Base-by-base conservation (phyloP, 2,113 vertebrate genomes). In the Kryptolebias marmoratus region DNA sequence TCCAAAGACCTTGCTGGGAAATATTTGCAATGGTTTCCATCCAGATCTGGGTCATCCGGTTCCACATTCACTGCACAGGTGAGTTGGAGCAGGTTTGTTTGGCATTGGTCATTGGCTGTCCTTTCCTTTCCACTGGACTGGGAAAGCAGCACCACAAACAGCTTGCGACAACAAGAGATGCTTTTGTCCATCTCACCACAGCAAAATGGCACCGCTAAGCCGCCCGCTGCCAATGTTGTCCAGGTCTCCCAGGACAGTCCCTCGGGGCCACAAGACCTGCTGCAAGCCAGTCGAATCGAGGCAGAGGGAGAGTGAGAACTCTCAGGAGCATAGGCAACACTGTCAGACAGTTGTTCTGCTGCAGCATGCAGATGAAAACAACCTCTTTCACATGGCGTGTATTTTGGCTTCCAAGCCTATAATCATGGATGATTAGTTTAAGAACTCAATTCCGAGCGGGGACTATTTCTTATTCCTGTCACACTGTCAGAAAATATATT, bases 21-120 rank as follows among this genome's bases (percentile, higher is more conserved):
- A 91, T 93, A 91, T 91, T 91, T 91, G 86, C 90, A 90, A 93
- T 91, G 90, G 89, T 91, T 91, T 92, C 90, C 90, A 87, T 91
- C 87, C 88, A 90, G 85, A 92, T 90, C 79, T 92, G 89, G 88
- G 88, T 91, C 89, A 87, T 71, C 87, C 75, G 31, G 86, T 91
- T 91, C 89, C 81, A 85, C 82, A 88, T 78, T 86, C 84, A 75
- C 81, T 55, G 90, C 83, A 90, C 92, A 93, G 92, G 92, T 94
- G 89, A 93, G 90, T 85, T 81, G 87, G 89, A 90, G 75, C 88
- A 86, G 88, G 89, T 91, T 93, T 90, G 87, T 89, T 91, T 91
- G 90, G 87, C 89, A 82, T 73, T 68, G 87, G 85, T 86, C 85
- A 55, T 62, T 91, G 84, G 88, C 85, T 66, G 89, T 87, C 87